Percentiles rank a stretch among this genome's conserved stretches.
phyloP scores from a whole-genome alignment of 2,888 invertebrate genomes.

The Empis livida region DNA sequence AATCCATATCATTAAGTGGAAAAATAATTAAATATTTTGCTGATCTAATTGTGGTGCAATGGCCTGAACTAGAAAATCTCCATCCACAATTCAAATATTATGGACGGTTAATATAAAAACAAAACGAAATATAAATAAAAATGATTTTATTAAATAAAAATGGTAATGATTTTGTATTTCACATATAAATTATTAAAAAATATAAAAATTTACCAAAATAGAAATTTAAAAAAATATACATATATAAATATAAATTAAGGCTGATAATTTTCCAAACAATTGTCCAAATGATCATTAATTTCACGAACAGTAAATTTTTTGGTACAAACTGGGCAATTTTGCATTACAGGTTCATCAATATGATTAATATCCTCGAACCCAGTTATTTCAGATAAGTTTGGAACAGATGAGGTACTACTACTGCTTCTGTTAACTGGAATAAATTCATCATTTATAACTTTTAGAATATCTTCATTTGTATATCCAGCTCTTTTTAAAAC shows the following conservation, averaged over 20 bases:
- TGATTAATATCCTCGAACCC: background rate
- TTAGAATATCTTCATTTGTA: conserved; percentile 17
- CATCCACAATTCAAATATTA: conserved; percentile 52
- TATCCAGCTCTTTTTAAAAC: conserved; percentile 23
- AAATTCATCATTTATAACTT: no score
- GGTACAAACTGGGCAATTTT: conserved; percentile 12
- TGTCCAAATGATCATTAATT: conserved; percentile 15
- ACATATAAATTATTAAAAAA: conserved; percentile 1
- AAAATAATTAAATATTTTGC: conserved; percentile 71
- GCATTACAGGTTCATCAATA: conserved; percentile 4
- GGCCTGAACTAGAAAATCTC: conserved; percentile 55
- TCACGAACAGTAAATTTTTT: conserved; percentile 3
- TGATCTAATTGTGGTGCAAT: conserved; percentile 85
- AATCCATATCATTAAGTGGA: conserved; percentile 77
- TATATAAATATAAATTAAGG: background rate
- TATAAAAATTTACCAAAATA: background rate
- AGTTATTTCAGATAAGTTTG: no score
- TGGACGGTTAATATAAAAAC: conserved; percentile 54
- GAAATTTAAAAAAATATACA: background rate
- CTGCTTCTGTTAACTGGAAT: no score
- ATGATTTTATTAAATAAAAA: background rate
- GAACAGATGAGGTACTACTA: no score
- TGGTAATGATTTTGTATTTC: background rate
- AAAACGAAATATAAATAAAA: conserved; percentile 2
- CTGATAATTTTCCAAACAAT: conserved; percentile 6